phyloP scores from a whole-genome alignment of 2,888 invertebrate species.

The Incurvaria masculella region DNA sequence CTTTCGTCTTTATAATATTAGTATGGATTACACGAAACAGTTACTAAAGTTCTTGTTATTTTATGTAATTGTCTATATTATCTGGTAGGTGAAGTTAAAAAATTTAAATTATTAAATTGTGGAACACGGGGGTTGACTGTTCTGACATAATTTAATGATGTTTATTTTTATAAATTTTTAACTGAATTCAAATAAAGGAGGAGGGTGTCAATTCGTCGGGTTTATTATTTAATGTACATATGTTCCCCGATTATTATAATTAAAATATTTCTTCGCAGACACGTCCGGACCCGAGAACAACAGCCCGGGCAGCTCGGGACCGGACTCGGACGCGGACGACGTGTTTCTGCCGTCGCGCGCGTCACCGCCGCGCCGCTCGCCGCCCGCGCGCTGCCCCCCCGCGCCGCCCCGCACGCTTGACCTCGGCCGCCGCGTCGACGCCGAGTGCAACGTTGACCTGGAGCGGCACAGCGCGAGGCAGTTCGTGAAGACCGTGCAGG shows the following conservation, averaged over 20 bases:
- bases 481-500: conserved; percentile 74
- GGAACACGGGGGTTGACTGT: too few species aligned
- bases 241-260: too few species aligned
- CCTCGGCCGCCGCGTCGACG: conserved; percentile 46
- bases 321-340: conserved; percentile 49
- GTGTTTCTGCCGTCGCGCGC: conserved; percentile 46
- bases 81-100: too few species aligned
- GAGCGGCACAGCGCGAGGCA: conserved; percentile 85
- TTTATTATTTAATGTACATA: too few species aligned
- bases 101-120: too few species aligned
- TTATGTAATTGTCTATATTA: too few species aligned
- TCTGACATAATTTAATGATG: too few species aligned
- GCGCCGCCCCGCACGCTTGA: conserved; percentile 45
- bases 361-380: conserved; percentile 30
- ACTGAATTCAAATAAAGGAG: not conserved
- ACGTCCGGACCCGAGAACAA: conserved; percentile 67
- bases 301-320: conserved; percentile 45
- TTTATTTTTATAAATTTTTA: not conserved
- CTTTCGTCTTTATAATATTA: too few species aligned
- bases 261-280: conserved; percentile 23
- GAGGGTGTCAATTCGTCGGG: too few species aligned
- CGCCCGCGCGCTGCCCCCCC: conserved; percentile 27
- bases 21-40: too few species aligned
- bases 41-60: too few species aligned
- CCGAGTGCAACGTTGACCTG: conserved; percentile 73